Percentiles rank a stretch among this genome's conserved stretches.
These are phyloP conservation scores for Mythimna lalbum DNA, from an alignment of 2,888 invertebrate genomes.

Conservation along the genomic window DNA sequence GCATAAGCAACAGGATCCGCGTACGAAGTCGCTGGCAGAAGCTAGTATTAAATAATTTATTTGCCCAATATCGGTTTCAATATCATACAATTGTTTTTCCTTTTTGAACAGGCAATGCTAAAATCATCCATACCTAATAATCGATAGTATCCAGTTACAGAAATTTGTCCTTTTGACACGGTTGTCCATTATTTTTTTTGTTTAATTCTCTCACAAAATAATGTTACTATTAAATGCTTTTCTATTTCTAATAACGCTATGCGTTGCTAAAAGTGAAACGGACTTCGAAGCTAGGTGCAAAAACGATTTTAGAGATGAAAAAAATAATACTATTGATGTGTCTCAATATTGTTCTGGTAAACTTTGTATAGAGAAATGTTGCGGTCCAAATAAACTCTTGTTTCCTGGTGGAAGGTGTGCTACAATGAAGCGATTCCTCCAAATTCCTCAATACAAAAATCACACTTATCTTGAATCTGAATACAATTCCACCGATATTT, in stretches of 20 bases:
- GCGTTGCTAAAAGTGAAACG: constrained; percentile 19
- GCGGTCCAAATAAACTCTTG: background rate
- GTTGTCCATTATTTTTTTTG: background rate
- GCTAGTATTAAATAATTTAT: too few species aligned
- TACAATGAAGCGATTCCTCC: background rate
- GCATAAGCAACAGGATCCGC: too few species aligned
- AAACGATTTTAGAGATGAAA: background rate
- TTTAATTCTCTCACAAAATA: background rate
- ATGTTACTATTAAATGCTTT: background rate
- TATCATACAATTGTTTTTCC: too few species aligned
- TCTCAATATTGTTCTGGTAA: constrained; percentile 8
- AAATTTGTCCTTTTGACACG: background rate
- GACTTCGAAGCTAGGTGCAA: background rate
- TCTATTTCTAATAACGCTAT: constrained; percentile 6
- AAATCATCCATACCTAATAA: background rate
- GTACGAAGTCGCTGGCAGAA: too few species aligned
- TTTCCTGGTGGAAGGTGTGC: fast-evolving
- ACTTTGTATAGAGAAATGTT: constrained; percentile 26
- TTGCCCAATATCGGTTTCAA: too few species aligned
- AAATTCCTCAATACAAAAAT: too few species aligned
- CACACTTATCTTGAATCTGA: too few species aligned
- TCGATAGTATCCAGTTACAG: background rate
- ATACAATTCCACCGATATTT: background rate
- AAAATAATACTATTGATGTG: background rate
- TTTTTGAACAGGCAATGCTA: background rate